These are phyloP conservation scores for Hydractinia symbiolongicarpus DNA, from an alignment of 30 jellyfish, hydroid and myxozoan species.

Conservation along the genomic window DNA sequence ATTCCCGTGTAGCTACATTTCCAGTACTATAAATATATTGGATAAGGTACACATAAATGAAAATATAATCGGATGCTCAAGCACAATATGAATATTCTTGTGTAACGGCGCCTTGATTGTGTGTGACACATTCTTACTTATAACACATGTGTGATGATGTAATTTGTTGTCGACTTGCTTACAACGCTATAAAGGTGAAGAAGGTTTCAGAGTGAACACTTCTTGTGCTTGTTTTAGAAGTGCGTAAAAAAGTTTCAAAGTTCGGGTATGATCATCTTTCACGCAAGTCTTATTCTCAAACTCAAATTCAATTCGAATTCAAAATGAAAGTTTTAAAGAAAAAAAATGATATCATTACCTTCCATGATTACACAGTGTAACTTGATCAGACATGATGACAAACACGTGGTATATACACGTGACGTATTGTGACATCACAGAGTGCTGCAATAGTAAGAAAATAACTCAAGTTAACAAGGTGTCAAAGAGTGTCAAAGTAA, in stretches of 20 bases:
- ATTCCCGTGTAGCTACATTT: too few relatives aligned
- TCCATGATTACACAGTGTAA: background rate
- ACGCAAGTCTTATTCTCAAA: background rate
- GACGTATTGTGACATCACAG: constrained; percentile 30
- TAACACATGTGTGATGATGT: too few relatives aligned
- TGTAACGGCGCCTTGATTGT: too few relatives aligned
- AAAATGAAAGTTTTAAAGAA: background rate
- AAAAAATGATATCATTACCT: background rate
- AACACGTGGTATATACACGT: constrained; percentile 21
- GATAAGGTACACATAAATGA: too few relatives aligned
- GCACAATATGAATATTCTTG: too few relatives aligned
- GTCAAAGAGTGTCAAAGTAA: background rate
- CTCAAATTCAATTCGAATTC: background rate
- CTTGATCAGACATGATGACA: background rate
- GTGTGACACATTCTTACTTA: too few relatives aligned
- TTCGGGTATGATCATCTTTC: background rate
- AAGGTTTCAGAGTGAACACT: too few relatives aligned
- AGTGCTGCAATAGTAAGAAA: constrained; percentile 1
- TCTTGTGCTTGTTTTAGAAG: too few relatives aligned
- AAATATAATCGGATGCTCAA: too few relatives aligned
- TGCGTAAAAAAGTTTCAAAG: background rate
- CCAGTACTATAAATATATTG: too few relatives aligned
- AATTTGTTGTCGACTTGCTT: too few relatives aligned
- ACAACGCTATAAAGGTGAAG: too few relatives aligned
- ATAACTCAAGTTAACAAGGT: background rate